These are phyloP conservation scores for Lagocephalus sceleratus DNA, from an alignment of 2,797 vertebrate genomes.

Conservation along the genomic window DNA sequence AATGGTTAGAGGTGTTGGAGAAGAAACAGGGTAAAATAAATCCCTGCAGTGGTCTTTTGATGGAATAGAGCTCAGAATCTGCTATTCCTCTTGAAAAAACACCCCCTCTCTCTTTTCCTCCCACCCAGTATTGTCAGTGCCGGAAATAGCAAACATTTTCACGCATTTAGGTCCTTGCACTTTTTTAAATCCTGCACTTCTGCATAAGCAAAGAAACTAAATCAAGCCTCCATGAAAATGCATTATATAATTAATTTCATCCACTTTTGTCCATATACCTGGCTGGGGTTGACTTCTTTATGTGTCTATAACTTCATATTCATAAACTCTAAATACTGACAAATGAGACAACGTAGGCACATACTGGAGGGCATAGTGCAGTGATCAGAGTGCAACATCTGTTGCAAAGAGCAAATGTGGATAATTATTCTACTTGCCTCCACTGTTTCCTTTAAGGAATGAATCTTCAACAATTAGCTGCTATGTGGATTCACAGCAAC, in stretches of 20 bases:
- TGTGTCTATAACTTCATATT: not conserved
- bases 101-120: conserved; percentile 26
- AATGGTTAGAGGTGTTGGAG: conserved; percentile 18
- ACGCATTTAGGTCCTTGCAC: conserved; percentile 8
- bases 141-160: conserved; percentile 1
- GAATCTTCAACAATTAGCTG: too few relatives aligned
- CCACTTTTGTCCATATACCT: not conserved
- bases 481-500: too few relatives aligned
- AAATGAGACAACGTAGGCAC: not conserved
- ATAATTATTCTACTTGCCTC: conserved; percentile 19
- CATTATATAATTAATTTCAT: conserved; percentile 14
- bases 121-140: conserved; percentile 5
- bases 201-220: conserved; percentile 15
- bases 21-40: conserved; percentile 19
- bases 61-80: conserved; percentile 27
- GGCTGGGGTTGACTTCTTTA: not conserved
- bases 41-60: conserved; percentile 21
- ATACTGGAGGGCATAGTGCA: conserved; percentile 1
- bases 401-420: conserved; percentile 21
- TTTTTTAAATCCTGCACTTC: conserved; percentile 25
- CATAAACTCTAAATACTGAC: conserved; percentile 3
- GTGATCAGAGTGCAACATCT: conserved; percentile 35
- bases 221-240: conserved; percentile 22
- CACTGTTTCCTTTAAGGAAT: conserved; percentile 18
- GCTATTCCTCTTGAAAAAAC: conserved; percentile 42